A percentile compares a stretch with the other conserved stretches of the same genome.
These are phyloP conservation scores for Amiota mariae DNA, from an alignment of 2,888 invertebrate genomes.

Conservation along the genomic window DNA sequence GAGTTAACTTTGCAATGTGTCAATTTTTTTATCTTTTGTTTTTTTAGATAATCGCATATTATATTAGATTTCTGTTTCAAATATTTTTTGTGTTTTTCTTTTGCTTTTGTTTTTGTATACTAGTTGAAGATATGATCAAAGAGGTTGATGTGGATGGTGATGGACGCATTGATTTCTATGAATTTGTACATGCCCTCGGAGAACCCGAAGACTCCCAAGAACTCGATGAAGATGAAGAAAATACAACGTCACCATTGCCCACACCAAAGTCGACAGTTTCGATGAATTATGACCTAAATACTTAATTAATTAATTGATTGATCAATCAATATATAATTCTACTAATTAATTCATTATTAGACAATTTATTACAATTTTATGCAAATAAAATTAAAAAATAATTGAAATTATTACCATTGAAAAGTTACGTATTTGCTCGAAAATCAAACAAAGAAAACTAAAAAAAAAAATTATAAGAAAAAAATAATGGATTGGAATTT, in stretches of 20 bases:
- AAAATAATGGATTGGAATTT: background rate
- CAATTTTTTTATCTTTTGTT: background rate
- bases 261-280: slow-evolving; percentile 70
- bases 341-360: slow-evolving; percentile 8
- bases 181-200: slow-evolving; percentile 87
- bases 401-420: background rate
- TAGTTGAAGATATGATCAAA: slow-evolving; percentile 97
- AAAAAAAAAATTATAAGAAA: slow-evolving; percentile 38
- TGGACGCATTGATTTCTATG: slow-evolving; percentile 93
- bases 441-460: background rate
- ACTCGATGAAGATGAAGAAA: slow-evolving; percentile 81
- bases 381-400: background rate
- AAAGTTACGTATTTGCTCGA: background rate
- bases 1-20: too few relatives aligned
- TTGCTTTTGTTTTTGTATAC: background rate
- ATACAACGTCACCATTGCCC: slow-evolving; percentile 73
- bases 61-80: too few relatives aligned
- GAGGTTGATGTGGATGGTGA: slow-evolving; percentile 96
- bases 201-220: slow-evolving; percentile 88
- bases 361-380: background rate
- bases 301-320: background rate
- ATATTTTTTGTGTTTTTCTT: background rate
- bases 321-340: slow-evolving; percentile 5
- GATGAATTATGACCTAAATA: slow-evolving; percentile 59
- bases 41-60: too few relatives aligned